Base-by-base conservation (phyloP, 2,113 vertebrate genomes). In the Nothocercus nigrocapillus region DNA sequence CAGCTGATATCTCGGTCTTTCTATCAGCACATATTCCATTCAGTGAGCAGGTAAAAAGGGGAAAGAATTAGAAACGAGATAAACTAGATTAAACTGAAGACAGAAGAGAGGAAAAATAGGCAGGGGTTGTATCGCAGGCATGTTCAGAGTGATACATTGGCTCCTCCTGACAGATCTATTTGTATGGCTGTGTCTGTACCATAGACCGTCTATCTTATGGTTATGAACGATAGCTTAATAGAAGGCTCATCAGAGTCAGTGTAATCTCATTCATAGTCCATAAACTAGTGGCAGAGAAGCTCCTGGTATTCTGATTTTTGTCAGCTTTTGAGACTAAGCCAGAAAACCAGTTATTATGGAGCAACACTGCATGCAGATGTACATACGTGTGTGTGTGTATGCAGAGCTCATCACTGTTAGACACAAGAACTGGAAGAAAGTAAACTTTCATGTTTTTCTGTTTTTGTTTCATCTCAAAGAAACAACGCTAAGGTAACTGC, bases 1-100 rank as follows among this genome's bases (percentile, higher is more conserved):
- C 95, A 96, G 90, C 90, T 94, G 92, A 40, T 82, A 70, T 76
- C 59, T 72, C 70, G 89, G 67, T 49, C n/a, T 86, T 82, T 30
- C n/a, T 66, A 51, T 69, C 88, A 82, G 49, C 13, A 30, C 7
- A 42, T 75, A 86, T 95, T 79, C 74, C 49, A 64, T 66, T 62
- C 70, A 58, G 5, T 42, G 45, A 90, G 53, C 36, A 80, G 83
- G 49, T 82, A 16, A 92, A 89, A 76, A 94, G 7, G 12, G 53
- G 83, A 85, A 49, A 27, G 24, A 93, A 73, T 25, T 5, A 40
- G 67, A 82, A 91, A 88, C 86, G 15, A 78, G 11, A 28, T 28
- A 91, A 95, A 40, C 7, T 21, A 28, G n/a, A 44, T 56, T 47
- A 75, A 85, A 61, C 88, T 58, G 62, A 79, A 56, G 27, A 67